Evolutionary conservation across 2,888 invertebrate genomes (phyloP).

Genomic region (Dicranocentrus wangi): DNA sequence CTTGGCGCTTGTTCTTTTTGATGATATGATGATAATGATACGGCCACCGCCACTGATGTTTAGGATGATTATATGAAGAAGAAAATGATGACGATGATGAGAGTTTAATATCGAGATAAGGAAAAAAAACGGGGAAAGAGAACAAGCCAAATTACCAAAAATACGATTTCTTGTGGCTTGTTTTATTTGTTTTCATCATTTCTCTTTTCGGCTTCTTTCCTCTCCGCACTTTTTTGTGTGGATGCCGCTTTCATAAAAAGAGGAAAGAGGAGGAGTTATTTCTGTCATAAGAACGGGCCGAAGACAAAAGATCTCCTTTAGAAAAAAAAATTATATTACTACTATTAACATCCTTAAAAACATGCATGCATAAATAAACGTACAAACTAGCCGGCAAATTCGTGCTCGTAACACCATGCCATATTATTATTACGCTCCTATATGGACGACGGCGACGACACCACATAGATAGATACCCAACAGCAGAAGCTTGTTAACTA

Average conservation of each 20-base stretch:
- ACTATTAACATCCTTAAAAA: slow-evolving; percentile 34
- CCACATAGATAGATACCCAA: too few species aligned
- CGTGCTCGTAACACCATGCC: slow-evolving; percentile 17
- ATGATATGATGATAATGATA: slow-evolving; percentile 47
- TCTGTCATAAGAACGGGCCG: slow-evolving; percentile 62
- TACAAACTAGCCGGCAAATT: slow-evolving; percentile 51
- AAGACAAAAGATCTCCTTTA: slow-evolving; percentile 56
- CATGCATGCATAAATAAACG: slow-evolving; percentile 47
- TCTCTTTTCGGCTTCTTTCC: slow-evolving; percentile 55
- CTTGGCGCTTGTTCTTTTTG: not conserved
- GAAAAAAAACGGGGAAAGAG: slow-evolving; percentile 36
- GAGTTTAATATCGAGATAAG: slow-evolving; percentile 62
- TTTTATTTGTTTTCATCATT: slow-evolving; percentile 68
- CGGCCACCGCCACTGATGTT: slow-evolving; percentile 54
- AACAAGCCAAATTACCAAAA: slow-evolving; percentile 65
- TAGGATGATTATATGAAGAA: slow-evolving; percentile 43
- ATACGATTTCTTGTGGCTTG: slow-evolving; percentile 65
- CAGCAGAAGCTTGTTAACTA: too few species aligned
- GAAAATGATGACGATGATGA: slow-evolving; percentile 57
- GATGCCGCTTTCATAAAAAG: slow-evolving; percentile 59
- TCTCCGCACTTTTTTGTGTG: slow-evolving; percentile 15
- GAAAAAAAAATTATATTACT: slow-evolving; percentile 48
- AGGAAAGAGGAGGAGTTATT: slow-evolving; percentile 59
- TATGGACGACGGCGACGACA: too few species aligned
- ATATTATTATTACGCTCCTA: not conserved